Conservation (phyloP, 2,113 vertebrate genomes). For the Rhegmatorhina hoffmannsi region DNA sequence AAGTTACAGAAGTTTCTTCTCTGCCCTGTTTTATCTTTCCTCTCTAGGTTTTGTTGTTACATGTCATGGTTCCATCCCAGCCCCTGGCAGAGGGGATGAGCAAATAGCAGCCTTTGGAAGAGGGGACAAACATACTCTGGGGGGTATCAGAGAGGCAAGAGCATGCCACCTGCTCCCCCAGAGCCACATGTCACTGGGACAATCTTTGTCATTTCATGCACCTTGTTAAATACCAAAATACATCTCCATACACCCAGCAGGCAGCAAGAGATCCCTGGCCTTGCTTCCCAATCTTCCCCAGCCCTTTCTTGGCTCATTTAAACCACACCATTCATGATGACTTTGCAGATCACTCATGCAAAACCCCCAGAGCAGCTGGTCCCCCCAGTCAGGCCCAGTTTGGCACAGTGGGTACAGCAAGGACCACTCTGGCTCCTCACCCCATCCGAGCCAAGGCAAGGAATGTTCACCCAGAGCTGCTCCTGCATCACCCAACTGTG, state of each 20-base stretch:
- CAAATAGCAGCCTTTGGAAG: not conserved
- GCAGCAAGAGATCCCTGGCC: rapidly evolving
- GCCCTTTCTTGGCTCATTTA: not conserved
- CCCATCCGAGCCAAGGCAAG: not conserved
- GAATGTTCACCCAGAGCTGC: not conserved
- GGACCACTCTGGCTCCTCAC: not conserved
- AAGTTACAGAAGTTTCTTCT: not conserved
- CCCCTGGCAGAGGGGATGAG: not conserved
- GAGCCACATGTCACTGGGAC: not conserved
- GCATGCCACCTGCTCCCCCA: not conserved
- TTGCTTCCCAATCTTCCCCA: not conserved
- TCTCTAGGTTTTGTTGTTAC: not conserved
- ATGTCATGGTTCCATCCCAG: not conserved
- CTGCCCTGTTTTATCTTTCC: not conserved
- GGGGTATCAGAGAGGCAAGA: no score
- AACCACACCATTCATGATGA: rapidly evolving
- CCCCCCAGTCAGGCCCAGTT: rapidly evolving
- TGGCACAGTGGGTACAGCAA: rapidly evolving
- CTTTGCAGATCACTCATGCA: not conserved
- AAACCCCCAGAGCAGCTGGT: not conserved
- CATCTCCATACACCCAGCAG: rapidly evolving
- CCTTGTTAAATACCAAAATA: not conserved
- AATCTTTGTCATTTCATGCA: not conserved
- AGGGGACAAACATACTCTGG: rapidly evolving
- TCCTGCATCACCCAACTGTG: rapidly evolving